These are phyloP conservation scores for Adelosebastes latens DNA, from an alignment of 2,797 vertebrate species.

Conservation along the genomic window DNA sequence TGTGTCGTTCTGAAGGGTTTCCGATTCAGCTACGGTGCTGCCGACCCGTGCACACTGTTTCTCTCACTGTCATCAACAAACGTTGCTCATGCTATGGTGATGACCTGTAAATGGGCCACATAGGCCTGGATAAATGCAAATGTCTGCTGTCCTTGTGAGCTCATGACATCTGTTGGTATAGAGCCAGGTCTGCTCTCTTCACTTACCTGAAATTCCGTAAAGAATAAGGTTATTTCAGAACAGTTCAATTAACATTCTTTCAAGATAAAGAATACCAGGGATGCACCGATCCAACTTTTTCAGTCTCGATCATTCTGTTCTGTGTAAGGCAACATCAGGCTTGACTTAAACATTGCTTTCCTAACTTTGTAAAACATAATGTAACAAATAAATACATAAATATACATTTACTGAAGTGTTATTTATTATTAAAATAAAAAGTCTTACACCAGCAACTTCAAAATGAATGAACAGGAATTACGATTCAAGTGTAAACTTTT, in stretches of 20 bases:
- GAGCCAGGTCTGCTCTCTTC: constrained; percentile 2
- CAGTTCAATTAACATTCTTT: background rate
- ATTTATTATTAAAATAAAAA: too few species aligned
- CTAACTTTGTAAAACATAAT: too few species aligned
- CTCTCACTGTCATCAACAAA: constrained; percentile 11
- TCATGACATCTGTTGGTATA: constrained; percentile 1
- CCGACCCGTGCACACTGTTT: constrained; percentile 6
- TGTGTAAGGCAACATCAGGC: too few species aligned
- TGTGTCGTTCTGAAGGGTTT: constrained; percentile 31
- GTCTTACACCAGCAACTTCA: too few species aligned
- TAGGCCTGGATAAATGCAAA: background rate
- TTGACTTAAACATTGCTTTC: too few species aligned
- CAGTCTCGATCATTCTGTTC: too few species aligned
- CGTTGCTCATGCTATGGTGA: background rate
- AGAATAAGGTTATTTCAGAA: constrained; percentile 12
- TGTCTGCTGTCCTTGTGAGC: constrained; percentile 1
- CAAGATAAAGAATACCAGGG: background rate
- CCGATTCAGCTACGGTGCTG: background rate
- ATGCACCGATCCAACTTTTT: too few species aligned
- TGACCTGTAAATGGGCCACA: background rate
- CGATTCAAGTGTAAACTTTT: too few species aligned
- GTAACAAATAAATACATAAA: too few species aligned
- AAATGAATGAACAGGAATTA: too few species aligned
- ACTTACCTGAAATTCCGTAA: background rate
- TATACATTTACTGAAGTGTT: too few species aligned